phyloP scores from a whole-genome alignment of 2,888 invertebrate species.

The Drosophila siamana region DNA sequence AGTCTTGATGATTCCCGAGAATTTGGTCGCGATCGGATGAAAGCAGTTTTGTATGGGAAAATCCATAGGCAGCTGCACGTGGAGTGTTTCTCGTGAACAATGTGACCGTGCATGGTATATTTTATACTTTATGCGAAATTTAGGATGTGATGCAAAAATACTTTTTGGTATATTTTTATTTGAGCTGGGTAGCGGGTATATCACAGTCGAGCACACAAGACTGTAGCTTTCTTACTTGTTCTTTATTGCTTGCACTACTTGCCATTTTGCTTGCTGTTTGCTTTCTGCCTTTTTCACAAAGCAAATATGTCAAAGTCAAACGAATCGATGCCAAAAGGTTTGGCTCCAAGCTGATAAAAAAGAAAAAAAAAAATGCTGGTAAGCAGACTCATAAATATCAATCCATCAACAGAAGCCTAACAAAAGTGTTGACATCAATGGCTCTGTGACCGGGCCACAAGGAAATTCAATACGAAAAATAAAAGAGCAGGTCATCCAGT shows the following conservation, averaged over 20 bases:
- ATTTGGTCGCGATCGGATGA: no score
- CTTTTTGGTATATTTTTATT: no score
- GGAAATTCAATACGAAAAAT: constrained; percentile 29
- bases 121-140: no score
- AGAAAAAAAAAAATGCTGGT: neutral
- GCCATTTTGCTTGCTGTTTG: constrained; percentile 11
- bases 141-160: no score
- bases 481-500: neutral
- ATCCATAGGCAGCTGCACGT: no score
- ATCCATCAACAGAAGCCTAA: constrained; percentile 46
- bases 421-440: constrained; percentile 45
- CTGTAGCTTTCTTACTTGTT: no score
- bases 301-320: constrained; percentile 54
- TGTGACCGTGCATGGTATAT: no score
- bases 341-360: constrained; percentile 24
- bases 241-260: constrained; percentile 16
- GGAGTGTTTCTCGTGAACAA: no score
- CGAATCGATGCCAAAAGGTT: constrained; percentile 58
- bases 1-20: no score
- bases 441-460: constrained; percentile 10
- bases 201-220: no score
- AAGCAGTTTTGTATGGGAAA: no score
- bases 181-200: no score
- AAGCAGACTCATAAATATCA: constrained; percentile 51
- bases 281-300: neutral